A percentile compares a stretch with the other conserved stretches of the same genome.
phyloP scores from a whole-genome alignment of 1,140 invertebrate species.

The Drosophila dunni region DNA sequence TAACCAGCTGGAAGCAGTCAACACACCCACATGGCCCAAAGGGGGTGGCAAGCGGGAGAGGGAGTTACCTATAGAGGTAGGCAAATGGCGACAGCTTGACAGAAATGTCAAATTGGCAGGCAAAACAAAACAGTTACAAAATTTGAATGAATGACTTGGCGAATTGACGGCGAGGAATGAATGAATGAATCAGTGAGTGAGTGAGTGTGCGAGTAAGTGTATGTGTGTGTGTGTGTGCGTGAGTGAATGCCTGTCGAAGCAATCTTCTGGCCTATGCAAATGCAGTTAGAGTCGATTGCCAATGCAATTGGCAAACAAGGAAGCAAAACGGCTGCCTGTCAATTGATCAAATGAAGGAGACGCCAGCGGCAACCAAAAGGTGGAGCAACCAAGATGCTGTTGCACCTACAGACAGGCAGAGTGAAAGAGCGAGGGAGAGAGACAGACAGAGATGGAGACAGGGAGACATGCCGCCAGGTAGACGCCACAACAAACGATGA shows the following conservation, averaged over 20 bases:
- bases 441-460: slow-evolving; percentile 1
- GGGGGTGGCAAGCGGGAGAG: not conserved
- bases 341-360: slow-evolving; percentile 61
- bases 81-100: slow-evolving; percentile 47
- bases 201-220: slow-evolving; percentile 20
- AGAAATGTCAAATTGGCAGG: slow-evolving; percentile 75
- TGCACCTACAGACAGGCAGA: not conserved
- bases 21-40: slow-evolving; percentile 47
- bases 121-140: slow-evolving; percentile 66
- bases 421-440: not conserved
- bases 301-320: slow-evolving; percentile 76
- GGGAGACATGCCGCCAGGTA: slow-evolving; percentile 31
- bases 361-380: slow-evolving; percentile 39
- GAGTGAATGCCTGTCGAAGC: slow-evolving; percentile 21
- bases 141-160: slow-evolving; percentile 64
- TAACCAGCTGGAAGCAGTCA: slow-evolving; percentile 46
- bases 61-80: not conserved
- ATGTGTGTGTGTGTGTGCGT: slow-evolving; percentile 37
- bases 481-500: not conserved
- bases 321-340: slow-evolving; percentile 64
- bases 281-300: slow-evolving; percentile 57
- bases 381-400: slow-evolving; percentile 43
- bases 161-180: slow-evolving; percentile 25
- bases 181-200: slow-evolving; percentile 54
- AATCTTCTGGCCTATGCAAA: slow-evolving; percentile 58